Evolutionary conservation across 1,140 invertebrate genomes (phyloP).

Genomic region (Polypedilum vanderplanki): DNA sequence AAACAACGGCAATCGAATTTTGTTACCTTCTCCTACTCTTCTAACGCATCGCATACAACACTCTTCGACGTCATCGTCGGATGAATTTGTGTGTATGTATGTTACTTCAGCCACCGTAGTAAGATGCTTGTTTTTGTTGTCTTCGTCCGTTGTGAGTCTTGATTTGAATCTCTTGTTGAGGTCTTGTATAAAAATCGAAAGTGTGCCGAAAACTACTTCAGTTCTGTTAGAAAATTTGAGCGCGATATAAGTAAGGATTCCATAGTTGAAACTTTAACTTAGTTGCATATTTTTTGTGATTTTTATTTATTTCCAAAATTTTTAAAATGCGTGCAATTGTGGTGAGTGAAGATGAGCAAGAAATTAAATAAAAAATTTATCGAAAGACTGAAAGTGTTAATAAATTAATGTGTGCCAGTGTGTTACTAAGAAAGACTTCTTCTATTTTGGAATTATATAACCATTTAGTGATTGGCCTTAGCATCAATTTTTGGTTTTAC

Average conservation of each 20-base stretch:
- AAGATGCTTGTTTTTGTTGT: neutral
- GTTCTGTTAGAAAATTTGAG: constrained; percentile 22
- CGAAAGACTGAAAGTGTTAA: too few species aligned
- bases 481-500: too few species aligned
- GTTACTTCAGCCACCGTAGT: neutral
- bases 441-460: too few species aligned
- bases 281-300: neutral
- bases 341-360: too few species aligned
- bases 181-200: constrained; percentile 29
- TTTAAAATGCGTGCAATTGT: constrained; percentile 28
- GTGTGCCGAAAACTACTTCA: constrained; percentile 21
- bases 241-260: neutral
- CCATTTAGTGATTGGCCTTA: too few species aligned
- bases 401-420: too few species aligned
- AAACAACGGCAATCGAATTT: neutral
- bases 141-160: too few species aligned
- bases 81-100: too few species aligned
- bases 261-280: too few species aligned
- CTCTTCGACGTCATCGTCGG: constrained; percentile 33
- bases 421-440: too few species aligned
- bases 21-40: constrained; percentile 21
- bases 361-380: too few species aligned
- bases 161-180: neutral
- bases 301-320: constrained; percentile 22
- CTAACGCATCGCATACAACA: constrained; percentile 24